A percentile compares a stretch with the other conserved stretches of the same genome.
phyloP scores from a whole-genome alignment of 2,888 invertebrate species.

The Netelia fuscicornis region DNA sequence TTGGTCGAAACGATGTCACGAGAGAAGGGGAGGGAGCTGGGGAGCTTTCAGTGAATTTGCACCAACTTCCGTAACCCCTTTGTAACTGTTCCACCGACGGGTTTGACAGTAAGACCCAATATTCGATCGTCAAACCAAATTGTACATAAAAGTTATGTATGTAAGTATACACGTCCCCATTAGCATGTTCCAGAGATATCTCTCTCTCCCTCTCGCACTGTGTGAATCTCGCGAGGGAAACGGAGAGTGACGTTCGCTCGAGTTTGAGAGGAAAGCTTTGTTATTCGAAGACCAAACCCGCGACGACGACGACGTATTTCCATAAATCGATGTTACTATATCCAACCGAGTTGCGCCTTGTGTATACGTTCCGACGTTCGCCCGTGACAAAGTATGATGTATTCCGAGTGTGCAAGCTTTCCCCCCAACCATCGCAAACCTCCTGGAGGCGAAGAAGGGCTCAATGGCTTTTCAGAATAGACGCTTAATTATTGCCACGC shows the following conservation, averaged over 20 bases:
- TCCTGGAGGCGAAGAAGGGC: not conserved
- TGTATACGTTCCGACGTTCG: slow-evolving; percentile 32
- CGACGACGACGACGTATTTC: slow-evolving; percentile 48
- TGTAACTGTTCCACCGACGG: not conserved
- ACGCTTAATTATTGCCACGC: slow-evolving; percentile 27
- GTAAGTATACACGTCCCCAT: not conserved
- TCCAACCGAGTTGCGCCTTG: slow-evolving; percentile 18
- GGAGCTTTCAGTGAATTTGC: slow-evolving; percentile 30
- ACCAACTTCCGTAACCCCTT: slow-evolving; percentile 38
- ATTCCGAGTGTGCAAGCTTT: slow-evolving; percentile 33
- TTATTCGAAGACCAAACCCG: slow-evolving; percentile 32
- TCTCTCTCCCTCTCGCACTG: not conserved
- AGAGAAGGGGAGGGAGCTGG: not conserved
- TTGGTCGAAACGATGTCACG: slow-evolving; percentile 12
- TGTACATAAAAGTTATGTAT: not conserved
- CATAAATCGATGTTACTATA: slow-evolving; percentile 58
- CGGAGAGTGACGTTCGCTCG: slow-evolving; percentile 18
- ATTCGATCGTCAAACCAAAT: slow-evolving; percentile 36
- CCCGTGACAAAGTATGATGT: slow-evolving; percentile 49
- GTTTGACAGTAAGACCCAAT: slow-evolving; percentile 28
- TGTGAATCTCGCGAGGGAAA: not conserved
- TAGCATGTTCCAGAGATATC: not conserved
- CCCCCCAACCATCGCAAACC: not conserved
- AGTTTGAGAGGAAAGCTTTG: slow-evolving; percentile 50
- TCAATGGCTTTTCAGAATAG: slow-evolving; percentile 38